Base-by-base conservation (phyloP, 2,888 invertebrate species). In the Diarsia mendica region DNA sequence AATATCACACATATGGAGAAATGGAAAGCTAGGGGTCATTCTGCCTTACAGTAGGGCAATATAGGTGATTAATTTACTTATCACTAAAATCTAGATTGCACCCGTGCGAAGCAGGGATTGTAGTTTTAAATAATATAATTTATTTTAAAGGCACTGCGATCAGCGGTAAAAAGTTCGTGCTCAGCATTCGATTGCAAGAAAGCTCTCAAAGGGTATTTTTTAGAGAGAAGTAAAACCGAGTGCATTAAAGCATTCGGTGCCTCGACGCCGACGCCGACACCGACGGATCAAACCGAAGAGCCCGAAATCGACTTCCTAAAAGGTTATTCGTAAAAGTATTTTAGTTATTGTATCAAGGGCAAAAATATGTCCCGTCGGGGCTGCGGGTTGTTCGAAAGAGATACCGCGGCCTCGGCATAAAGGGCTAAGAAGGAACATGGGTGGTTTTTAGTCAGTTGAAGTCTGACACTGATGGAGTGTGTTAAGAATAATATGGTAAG, bases 101-200 rank as follows among this genome's bases (percentile, higher is more conserved):
- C 18, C 10, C 4, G 9, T 9, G 9, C 9, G 58, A 3, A 33
- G 60, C 28, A 33, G 33, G 9, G 28, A 18, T 2, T 60, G 11
- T 11, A 60, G 28, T 60, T 18, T 18, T 60, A 18, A 60, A 60
- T 60, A 9, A 9, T 18, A 33, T 33, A 44, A 53, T 46, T 55
- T 72, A 2, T 67, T 61, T 77, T 75, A 39, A 68, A 94, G 94
- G 93, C 93, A 11, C 89, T 91, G 74, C 89, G 89, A 72, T 9
- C 28, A 4, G 89, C 80, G 0, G 72, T 65, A 0, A 89, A 87
- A 46, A 15, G 51, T 13, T 82, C 85, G 0, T 93, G 94, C 78
- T 39, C 46, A 20, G 39, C 5, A 1, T 69, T 67, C 49, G 85
- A 76, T 39, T 94, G 93, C 77, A 90, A 87, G 23, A 70, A 61